A percentile compares a stretch with the other conserved stretches of the same genome.
phyloP scores from a whole-genome alignment of 2,888 invertebrate genomes.

The Atethmia centrago region DNA sequence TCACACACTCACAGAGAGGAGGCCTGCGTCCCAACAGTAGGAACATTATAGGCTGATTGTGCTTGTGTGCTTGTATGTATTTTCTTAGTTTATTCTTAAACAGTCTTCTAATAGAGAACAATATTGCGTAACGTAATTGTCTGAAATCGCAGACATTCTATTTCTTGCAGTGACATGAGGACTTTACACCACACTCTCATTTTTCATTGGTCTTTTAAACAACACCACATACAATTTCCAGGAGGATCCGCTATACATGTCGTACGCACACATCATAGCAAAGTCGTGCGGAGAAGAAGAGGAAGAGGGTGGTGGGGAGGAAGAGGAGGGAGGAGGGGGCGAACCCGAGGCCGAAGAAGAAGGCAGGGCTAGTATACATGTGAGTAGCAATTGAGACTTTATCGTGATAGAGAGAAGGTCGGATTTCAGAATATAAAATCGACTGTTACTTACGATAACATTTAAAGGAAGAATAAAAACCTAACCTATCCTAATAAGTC shows the following conservation, averaged over 20 bases:
- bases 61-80: too few species aligned
- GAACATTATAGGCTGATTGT: too few species aligned
- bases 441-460: neutral
- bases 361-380: constrained; percentile 97
- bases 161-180: neutral
- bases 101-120: neutral
- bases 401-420: neutral
- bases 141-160: neutral
- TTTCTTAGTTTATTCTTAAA: neutral
- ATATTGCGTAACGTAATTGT: neutral
- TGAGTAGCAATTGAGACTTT: constrained; percentile 87
- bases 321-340: constrained; percentile 93
- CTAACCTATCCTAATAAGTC: too few species aligned
- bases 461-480: too few species aligned
- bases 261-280: constrained; percentile 99
- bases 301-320: constrained; percentile 98
- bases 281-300: constrained; percentile 99
- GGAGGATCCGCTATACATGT: constrained; percentile 98
- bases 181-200: neutral
- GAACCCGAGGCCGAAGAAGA: constrained; percentile 92
- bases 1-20: too few species aligned
- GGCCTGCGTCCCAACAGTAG: too few species aligned
- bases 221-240: constrained; percentile 73
- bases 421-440: neutral
- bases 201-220: neutral